Percentiles rank a stretch among this genome's conserved stretches.
Evolutionary conservation across 2,113 vertebrate species (phyloP).

Genomic region (Nipponia nippon): DNA sequence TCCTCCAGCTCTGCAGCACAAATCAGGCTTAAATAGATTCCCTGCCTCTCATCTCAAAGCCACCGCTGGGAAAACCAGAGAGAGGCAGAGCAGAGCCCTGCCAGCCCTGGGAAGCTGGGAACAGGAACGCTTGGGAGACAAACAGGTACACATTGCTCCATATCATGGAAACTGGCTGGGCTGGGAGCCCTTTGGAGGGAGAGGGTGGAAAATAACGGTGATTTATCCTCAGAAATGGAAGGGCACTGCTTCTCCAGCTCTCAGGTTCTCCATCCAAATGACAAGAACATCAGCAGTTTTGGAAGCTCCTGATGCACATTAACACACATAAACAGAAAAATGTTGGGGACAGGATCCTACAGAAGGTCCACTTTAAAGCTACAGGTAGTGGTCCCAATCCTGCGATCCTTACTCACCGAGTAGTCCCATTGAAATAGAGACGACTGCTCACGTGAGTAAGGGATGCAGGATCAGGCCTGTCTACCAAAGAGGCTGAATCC

Average conservation of each 20-base stretch:
- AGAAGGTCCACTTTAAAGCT: conserved; percentile 5
- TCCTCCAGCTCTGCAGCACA: background rate
- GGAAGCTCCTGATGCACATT: background rate
- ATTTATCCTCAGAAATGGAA: background rate
- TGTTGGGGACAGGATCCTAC: background rate
- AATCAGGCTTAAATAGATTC: background rate
- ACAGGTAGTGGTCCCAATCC: conserved; percentile 58
- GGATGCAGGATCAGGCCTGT: conserved; percentile 54
- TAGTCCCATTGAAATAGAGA: conserved; percentile 51
- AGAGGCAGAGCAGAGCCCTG: background rate
- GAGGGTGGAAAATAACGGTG: background rate
- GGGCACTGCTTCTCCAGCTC: background rate
- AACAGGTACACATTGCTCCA: background rate
- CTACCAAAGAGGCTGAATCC: conserved; percentile 41
- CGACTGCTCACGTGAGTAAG: conserved; percentile 59
- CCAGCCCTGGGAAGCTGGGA: background rate
- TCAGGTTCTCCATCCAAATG: background rate
- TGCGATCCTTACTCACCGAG: conserved; percentile 61
- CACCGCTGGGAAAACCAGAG: background rate
- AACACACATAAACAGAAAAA: background rate
- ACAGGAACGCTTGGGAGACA: background rate
- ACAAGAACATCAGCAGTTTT: background rate
- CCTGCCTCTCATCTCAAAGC: background rate
- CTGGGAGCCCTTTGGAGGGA: background rate
- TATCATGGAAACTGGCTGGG: background rate